Evolutionary conservation across 2,797 vertebrate genomes (phyloP).

Genomic region (Neosilurus hyrtlii): DNA sequence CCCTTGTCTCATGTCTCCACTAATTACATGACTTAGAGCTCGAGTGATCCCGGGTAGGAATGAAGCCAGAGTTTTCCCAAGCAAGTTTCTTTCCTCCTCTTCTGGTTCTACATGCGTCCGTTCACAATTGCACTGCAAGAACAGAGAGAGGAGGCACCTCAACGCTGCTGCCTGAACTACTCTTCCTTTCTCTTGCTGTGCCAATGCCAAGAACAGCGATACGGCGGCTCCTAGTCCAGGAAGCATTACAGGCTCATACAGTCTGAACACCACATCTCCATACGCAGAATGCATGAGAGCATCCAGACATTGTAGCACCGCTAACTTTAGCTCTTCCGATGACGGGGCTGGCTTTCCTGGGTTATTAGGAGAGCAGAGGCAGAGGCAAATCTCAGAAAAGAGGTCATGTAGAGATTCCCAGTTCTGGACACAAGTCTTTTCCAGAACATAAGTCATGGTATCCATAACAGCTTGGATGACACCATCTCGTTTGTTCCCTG

Average conservation of each 20-base stretch:
- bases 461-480: slow-evolving; percentile 78
- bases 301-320: slow-evolving; percentile 75
- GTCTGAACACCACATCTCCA: slow-evolving; percentile 74
- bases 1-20: slow-evolving; percentile 87
- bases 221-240: slow-evolving; percentile 85
- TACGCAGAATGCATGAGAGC: slow-evolving; percentile 83
- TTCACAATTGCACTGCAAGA: slow-evolving; percentile 82
- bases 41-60: slow-evolving; percentile 88
- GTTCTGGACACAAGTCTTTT: slow-evolving; percentile 79
- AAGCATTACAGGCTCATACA: slow-evolving; percentile 81
- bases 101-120: slow-evolving; percentile 65
- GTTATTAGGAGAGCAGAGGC: slow-evolving; percentile 74
- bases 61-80: slow-evolving; percentile 83
- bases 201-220: slow-evolving; percentile 82
- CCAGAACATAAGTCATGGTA: slow-evolving; percentile 77
- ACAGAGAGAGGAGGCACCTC: slow-evolving; percentile 78
- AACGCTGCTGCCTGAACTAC: slow-evolving; percentile 79
- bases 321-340: slow-evolving; percentile 86
- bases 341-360: slow-evolving; percentile 65
- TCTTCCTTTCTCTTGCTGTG: slow-evolving; percentile 81
- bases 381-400: slow-evolving; percentile 85
- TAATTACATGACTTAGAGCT: slow-evolving; percentile 75
- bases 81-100: slow-evolving; percentile 61
- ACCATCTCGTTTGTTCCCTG: slow-evolving; percentile 76
- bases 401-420: slow-evolving; percentile 81